Conservation (phyloP, 2,797 vertebrate genomes). For the Chrysocyon brachyurus region DNA sequence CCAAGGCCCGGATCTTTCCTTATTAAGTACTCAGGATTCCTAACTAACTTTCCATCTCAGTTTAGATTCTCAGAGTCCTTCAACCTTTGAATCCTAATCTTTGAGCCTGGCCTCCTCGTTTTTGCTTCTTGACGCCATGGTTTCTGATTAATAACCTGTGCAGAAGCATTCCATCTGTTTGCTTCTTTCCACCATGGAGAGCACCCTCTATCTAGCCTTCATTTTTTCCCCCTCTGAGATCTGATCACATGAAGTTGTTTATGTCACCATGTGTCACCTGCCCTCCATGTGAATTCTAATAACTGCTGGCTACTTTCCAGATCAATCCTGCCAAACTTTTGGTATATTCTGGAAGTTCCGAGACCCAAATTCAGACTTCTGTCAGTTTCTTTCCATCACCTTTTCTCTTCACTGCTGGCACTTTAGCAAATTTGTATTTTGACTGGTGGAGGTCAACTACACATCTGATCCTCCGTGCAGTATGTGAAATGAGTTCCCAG, state of each 20-base stretch:
- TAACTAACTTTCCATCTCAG: neutral
- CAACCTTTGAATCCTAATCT: neutral
- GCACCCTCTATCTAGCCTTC: neutral
- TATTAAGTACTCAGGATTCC: constrained; percentile 8
- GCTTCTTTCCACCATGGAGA: neutral
- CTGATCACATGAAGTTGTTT: neutral
- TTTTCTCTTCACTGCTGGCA: constrained; percentile 39
- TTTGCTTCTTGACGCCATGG: neutral
- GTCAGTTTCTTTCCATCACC: neutral
- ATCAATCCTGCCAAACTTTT: constrained; percentile 10
- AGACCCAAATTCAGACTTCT: neutral
- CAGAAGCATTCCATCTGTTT: neutral
- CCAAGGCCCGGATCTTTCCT: neutral
- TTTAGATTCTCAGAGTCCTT: constrained; percentile 8
- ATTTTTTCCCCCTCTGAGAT: neutral
- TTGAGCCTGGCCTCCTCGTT: neutral
- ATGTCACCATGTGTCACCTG: neutral
- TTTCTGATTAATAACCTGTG: constrained; percentile 39
- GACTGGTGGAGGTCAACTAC: neutral
- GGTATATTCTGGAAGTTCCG: constrained; percentile 28
- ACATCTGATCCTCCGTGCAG: neutral
- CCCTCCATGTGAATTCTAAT: neutral
- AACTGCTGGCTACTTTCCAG: neutral
- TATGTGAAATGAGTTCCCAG: neutral
- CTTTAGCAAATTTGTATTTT: constrained; percentile 1